Conservation (phyloP, 2,113 vertebrate species). For the Brachirus orientalis region DNA sequence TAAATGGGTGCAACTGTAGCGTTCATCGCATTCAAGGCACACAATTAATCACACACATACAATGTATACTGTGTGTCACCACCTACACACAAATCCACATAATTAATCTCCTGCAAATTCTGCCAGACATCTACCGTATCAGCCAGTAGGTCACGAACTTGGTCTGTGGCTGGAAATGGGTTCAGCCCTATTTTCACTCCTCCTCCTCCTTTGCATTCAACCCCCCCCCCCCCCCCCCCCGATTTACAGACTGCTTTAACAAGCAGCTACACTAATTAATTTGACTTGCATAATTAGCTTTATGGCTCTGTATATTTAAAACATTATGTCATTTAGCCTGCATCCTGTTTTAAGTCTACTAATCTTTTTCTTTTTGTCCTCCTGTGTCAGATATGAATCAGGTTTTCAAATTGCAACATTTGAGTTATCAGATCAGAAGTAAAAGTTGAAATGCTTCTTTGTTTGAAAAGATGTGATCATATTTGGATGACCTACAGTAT, state of each 20-base stretch:
- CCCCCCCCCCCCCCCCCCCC: neutral
- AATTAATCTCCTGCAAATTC: slow-evolving; percentile 15
- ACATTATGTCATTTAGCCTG: slow-evolving; percentile 20
- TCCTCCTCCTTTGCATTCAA: slow-evolving; percentile 2
- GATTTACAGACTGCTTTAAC: slow-evolving; percentile 36
- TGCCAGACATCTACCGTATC: slow-evolving; percentile 24
- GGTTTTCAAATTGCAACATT: too few species aligned
- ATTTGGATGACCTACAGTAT: neutral
- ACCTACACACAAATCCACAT: slow-evolving; percentile 16
- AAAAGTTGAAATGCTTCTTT: neutral
- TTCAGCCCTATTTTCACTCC: slow-evolving; percentile 5
- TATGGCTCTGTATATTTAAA: slow-evolving; percentile 56
- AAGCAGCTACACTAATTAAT: slow-evolving; percentile 59
- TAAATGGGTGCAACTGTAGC: neutral
- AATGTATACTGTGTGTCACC: slow-evolving; percentile 1
- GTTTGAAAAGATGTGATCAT: neutral
- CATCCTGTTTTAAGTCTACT: neutral
- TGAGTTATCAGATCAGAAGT: neutral
- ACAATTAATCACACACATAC: slow-evolving; percentile 9
- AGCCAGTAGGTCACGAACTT: slow-evolving; percentile 6
- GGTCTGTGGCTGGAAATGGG: neutral
- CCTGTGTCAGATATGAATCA: too few species aligned
- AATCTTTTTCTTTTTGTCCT: too few species aligned
- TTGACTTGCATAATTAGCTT: slow-evolving; percentile 66
- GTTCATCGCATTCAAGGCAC: slow-evolving; percentile 15